A percentile compares a stretch with the other conserved stretches of the same genome.
Evolutionary conservation across 2,888 invertebrate genomes (phyloP).

Genomic region (Dynastes grantii): DNA sequence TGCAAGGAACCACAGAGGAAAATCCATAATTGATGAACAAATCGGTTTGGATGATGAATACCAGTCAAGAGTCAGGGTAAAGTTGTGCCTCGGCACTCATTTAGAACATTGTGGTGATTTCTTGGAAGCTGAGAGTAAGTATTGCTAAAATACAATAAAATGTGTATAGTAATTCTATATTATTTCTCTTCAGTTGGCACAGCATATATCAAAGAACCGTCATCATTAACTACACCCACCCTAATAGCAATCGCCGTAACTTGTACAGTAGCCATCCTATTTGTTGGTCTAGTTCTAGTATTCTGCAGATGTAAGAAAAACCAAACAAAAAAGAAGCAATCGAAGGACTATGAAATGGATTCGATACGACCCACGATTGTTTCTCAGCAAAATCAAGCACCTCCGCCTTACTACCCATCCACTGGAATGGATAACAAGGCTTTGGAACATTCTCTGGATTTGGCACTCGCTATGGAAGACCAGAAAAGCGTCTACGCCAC

Average conservation of each 20-base stretch:
- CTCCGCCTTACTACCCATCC: constrained; percentile 92
- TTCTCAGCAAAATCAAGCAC: constrained; percentile 89
- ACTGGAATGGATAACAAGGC: constrained; percentile 94
- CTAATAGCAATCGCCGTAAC: constrained; percentile 85
- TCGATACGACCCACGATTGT: constrained; percentile 89
- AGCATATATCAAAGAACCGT: constrained; percentile 85
- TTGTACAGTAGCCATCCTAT: constrained; percentile 85
- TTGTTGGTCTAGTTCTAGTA: constrained; percentile 83
- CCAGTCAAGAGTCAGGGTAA: constrained; percentile 82
- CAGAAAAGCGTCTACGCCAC: constrained; percentile 88
- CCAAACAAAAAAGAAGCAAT: constrained; percentile 84
- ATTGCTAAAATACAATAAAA: constrained; percentile 20
- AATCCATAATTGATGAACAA: constrained; percentile 74
- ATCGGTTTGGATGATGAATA: constrained; percentile 76
- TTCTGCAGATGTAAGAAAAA: constrained; percentile 90
- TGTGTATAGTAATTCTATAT: neutral
- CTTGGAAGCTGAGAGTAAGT: constrained; percentile 88
- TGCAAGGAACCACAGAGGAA: constrained; percentile 70
- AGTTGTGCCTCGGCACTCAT: constrained; percentile 86
- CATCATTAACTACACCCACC: constrained; percentile 84
- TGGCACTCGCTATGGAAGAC: constrained; percentile 87
- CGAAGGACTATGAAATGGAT: constrained; percentile 94
- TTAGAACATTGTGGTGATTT: constrained; percentile 89
- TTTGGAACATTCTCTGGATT: constrained; percentile 90
- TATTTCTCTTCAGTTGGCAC: constrained; percentile 77